A percentile compares a stretch with the other conserved stretches of the same genome.
phyloP scores from a whole-genome alignment of 2,888 invertebrate genomes.

The Drosophila engyochracea region DNA sequence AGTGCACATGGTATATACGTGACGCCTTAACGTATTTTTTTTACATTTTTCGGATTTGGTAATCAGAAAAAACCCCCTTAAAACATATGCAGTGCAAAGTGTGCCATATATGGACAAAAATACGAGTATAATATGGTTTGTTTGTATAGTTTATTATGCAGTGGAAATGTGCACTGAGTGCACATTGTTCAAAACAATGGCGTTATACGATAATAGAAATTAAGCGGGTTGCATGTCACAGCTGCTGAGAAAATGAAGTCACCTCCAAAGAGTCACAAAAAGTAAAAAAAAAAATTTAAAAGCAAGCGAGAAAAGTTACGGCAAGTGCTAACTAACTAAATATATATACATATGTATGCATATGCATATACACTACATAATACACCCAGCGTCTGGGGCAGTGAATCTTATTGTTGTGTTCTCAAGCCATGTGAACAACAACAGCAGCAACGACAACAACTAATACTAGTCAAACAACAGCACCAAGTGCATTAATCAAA shows the following conservation, averaged over 20 bases:
- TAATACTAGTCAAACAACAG: slow-evolving; percentile 26
- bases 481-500: slow-evolving; percentile 53
- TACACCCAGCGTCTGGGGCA: slow-evolving; percentile 50
- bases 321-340: slow-evolving; percentile 76
- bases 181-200: slow-evolving; percentile 75
- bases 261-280: slow-evolving; percentile 53
- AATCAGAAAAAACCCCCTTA: slow-evolving; percentile 41
- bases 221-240: slow-evolving; percentile 74
- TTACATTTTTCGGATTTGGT: slow-evolving; percentile 57
- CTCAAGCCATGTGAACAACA: slow-evolving; percentile 68
- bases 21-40: slow-evolving; percentile 45
- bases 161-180: slow-evolving; percentile 62
- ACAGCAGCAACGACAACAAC: slow-evolving; percentile 8
- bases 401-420: slow-evolving; percentile 74
- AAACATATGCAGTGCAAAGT: slow-evolving; percentile 32
- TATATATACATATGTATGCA: slow-evolving; percentile 48
- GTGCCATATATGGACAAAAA: slow-evolving; percentile 45
- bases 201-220: slow-evolving; percentile 79
- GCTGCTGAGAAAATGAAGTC: slow-evolving; percentile 79
- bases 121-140: slow-evolving; percentile 39
- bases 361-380: slow-evolving; percentile 47
- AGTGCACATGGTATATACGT: slow-evolving; percentile 55
- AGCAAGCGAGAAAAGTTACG: slow-evolving; percentile 69
- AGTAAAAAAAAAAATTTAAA: slow-evolving; percentile 35
- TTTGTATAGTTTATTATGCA: slow-evolving; percentile 69